phyloP scores from a whole-genome alignment of 2,797 vertebrate species.

The Tokudaia muenninki region DNA sequence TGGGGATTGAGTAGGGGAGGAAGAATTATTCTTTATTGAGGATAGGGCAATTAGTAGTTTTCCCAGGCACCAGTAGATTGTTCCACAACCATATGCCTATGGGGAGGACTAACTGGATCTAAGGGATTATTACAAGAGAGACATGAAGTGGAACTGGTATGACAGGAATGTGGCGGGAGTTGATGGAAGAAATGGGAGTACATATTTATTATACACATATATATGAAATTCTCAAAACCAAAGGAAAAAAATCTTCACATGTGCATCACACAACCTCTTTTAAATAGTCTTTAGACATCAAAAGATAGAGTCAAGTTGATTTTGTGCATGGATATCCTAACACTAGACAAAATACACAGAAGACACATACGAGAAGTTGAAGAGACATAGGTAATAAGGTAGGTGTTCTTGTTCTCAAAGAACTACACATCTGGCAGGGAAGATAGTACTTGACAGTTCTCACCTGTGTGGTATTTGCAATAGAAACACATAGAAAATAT shows the following conservation, averaged over 20 bases:
- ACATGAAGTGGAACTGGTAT: background rate
- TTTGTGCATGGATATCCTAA: background rate
- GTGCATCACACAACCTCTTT: background rate
- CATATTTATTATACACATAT: no score
- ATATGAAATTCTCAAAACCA: background rate
- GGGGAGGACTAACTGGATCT: no score
- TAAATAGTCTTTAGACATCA: background rate
- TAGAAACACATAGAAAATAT: background rate
- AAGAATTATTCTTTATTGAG: background rate
- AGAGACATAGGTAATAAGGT: background rate
- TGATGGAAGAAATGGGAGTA: background rate
- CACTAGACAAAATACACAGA: background rate
- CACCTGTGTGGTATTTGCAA: background rate
- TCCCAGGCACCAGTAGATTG: background rate
- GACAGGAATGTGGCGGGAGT: background rate
- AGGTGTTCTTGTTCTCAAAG: background rate
- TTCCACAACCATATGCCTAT: background rate
- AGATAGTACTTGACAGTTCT: background rate
- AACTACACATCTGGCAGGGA: background rate
- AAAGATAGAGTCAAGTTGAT: background rate
- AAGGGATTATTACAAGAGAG: background rate
- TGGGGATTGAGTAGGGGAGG: background rate
- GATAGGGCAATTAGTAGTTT: background rate
- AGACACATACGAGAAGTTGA: background rate
- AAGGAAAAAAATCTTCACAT: background rate